Evolutionary conservation across 2,113 vertebrate species (phyloP).

Genomic region (Ursus arctos): DNA sequence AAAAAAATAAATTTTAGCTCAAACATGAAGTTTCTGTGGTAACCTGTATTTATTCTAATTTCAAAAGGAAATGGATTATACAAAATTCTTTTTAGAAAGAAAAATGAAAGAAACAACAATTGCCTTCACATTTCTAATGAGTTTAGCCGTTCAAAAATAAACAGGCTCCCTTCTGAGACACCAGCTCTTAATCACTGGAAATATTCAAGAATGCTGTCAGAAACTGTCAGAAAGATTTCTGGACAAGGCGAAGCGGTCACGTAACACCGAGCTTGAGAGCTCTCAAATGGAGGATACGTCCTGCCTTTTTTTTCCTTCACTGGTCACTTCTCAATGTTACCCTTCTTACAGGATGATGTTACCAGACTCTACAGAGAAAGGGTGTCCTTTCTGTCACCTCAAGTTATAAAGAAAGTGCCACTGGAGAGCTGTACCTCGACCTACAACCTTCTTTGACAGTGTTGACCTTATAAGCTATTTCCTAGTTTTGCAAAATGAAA

Average conservation of each 20-base stretch:
- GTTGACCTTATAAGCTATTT: neutral
- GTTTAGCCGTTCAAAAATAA: neutral
- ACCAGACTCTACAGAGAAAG: neutral
- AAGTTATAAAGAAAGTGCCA: neutral
- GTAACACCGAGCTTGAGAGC: neutral
- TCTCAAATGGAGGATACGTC: neutral
- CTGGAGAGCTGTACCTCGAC: neutral
- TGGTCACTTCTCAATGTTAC: neutral
- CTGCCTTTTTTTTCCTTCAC: neutral
- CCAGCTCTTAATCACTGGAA: neutral
- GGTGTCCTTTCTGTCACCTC: neutral
- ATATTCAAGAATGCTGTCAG: neutral
- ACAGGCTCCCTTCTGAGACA: neutral
- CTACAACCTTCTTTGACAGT: neutral
- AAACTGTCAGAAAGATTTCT: neutral
- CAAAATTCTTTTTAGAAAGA: neutral
- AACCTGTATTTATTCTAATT: slow-evolving; percentile 29
- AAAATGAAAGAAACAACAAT: slow-evolving; percentile 12
- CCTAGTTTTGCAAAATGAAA: slow-evolving; percentile 53
- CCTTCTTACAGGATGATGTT: neutral
- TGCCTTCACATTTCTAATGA: neutral
- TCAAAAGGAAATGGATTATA: slow-evolving; percentile 7
- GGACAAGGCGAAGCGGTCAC: neutral
- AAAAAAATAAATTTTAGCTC: neutral
- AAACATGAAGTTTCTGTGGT: neutral